phyloP scores from a whole-genome alignment of 1,140 invertebrate species.

The Drosophila biarmipes region DNA sequence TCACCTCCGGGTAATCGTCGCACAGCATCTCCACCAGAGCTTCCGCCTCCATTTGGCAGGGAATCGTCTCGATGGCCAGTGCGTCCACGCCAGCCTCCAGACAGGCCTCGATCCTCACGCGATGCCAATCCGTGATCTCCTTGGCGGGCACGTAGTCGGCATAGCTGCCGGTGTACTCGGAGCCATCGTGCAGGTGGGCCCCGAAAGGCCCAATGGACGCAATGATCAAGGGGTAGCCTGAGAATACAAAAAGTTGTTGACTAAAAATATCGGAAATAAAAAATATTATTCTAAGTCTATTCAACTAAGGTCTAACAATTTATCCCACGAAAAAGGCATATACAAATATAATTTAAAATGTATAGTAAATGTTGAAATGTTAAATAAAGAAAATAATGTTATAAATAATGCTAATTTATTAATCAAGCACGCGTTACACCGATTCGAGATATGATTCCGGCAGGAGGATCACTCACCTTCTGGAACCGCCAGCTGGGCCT shows the following conservation, averaged over 20 bases:
- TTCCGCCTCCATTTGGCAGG: slow-evolving; percentile 92
- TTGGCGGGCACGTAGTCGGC: slow-evolving; percentile 88
- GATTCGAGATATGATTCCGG: background rate
- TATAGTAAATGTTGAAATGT: too few species aligned
- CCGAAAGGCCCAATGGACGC: slow-evolving; percentile 97
- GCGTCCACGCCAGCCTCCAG: slow-evolving; percentile 92
- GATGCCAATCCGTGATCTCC: slow-evolving; percentile 92
- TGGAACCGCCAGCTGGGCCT: slow-evolving; percentile 49
- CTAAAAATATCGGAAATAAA: background rate
- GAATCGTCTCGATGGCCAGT: slow-evolving; percentile 95
- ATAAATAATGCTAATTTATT: background rate
- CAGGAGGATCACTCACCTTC: slow-evolving; percentile 50
- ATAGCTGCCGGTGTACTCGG: slow-evolving; percentile 95
- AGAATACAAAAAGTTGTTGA: background rate
- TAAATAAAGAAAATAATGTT: background rate
- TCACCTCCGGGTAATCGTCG: slow-evolving; percentile 90
- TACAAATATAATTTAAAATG: too few species aligned
- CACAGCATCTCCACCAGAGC: slow-evolving; percentile 91
- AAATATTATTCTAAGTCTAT: too few species aligned
- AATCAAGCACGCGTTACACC: background rate
- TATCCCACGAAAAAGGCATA: too few species aligned
- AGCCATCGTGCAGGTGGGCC: slow-evolving; percentile 93
- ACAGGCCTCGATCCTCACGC: slow-evolving; percentile 91
- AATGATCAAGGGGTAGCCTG: slow-evolving; percentile 87
- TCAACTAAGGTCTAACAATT: too few species aligned